A percentile compares a stretch with the other conserved stretches of the same genome.
Conservation (phyloP, 2,113 vertebrate genomes). For the Tyrannus savana region DNA sequence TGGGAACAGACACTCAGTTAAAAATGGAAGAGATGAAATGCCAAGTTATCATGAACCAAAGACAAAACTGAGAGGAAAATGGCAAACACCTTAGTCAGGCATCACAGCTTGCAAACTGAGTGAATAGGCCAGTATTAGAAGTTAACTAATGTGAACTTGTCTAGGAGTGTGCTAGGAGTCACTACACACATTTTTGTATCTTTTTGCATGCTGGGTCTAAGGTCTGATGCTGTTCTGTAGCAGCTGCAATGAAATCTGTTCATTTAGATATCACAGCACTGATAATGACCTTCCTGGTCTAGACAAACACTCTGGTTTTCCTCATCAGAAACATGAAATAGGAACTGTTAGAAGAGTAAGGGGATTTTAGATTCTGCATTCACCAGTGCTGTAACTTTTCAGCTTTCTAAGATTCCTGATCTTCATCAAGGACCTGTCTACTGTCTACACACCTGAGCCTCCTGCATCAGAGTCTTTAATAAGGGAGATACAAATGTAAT, state of each 20-base stretch:
- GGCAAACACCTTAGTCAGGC: neutral
- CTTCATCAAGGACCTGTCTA: neutral
- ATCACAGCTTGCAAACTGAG: neutral
- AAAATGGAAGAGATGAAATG: neutral
- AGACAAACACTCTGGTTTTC: neutral
- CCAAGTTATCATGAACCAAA: neutral
- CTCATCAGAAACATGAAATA: neutral
- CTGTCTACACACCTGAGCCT: neutral
- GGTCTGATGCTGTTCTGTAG: neutral
- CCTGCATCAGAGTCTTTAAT: neutral
- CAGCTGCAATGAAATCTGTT: neutral
- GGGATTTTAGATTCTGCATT: neutral
- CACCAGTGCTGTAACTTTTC: neutral
- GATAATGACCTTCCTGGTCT: neutral
- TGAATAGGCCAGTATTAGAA: accelerated
- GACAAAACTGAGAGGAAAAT: neutral
- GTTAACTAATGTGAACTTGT: neutral
- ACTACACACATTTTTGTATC: neutral
- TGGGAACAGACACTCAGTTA: neutral
- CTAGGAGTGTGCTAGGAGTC: neutral
- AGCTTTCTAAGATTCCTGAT: neutral
- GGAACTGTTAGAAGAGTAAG: neutral
- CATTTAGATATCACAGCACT: neutral
- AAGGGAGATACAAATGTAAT: neutral
- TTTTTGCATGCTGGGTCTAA: neutral